phyloP scores from a whole-genome alignment of 2,797 vertebrate species.

The Erithacus rubecula region DNA sequence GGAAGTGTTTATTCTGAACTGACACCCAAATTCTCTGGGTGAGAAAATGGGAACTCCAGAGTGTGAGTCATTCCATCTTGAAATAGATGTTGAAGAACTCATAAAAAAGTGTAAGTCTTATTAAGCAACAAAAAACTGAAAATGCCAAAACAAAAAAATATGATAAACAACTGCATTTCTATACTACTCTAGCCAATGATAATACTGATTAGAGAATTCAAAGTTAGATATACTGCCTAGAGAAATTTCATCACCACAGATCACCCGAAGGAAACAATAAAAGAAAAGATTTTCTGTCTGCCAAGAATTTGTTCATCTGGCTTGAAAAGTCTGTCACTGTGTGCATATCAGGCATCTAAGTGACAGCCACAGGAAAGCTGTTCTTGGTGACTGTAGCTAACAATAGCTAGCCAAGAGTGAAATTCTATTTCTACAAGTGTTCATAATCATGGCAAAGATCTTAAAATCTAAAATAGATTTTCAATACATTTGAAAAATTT shows the following conservation, averaged over 20 bases:
- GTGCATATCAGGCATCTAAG: neutral
- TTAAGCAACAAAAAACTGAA: neutral
- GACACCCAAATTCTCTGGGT: neutral
- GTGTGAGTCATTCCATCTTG: neutral
- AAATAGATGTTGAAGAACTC: neutral
- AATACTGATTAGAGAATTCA: neutral
- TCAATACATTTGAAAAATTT: neutral
- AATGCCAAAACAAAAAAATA: neutral
- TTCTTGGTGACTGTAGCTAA: neutral
- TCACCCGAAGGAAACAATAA: neutral
- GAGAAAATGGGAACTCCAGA: conserved; percentile 18
- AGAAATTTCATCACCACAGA: neutral
- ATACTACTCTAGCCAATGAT: neutral
- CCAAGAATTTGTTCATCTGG: neutral
- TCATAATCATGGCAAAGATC: neutral
- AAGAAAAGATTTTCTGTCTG: neutral
- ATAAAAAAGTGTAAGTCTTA: neutral
- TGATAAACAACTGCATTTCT: neutral
- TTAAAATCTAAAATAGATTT: neutral
- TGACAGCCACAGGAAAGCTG: neutral
- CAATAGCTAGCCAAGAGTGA: neutral
- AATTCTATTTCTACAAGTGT: neutral
- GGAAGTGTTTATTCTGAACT: neutral
- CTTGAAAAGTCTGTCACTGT: neutral
- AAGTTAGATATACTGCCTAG: neutral